Conservation (phyloP, 2,797 vertebrate genomes). For the Micropoecilia bifurca region DNA sequence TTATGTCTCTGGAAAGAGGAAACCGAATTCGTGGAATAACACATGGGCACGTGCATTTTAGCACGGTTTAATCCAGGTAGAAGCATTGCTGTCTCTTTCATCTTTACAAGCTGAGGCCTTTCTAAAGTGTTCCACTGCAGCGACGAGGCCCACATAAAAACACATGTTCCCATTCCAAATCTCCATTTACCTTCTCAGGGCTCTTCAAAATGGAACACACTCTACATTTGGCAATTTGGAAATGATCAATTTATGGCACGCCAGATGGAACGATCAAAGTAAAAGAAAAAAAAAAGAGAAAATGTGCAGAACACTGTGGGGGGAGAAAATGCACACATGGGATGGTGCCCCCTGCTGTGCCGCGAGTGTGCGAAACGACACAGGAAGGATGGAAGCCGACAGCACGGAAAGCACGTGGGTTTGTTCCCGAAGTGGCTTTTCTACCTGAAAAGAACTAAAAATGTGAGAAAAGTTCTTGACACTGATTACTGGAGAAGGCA, state of each 20-base stretch:
- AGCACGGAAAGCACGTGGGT: conserved; percentile 21
- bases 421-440: conserved; percentile 18
- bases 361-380: conserved; percentile 33
- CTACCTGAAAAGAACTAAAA: conserved; percentile 23
- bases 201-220: conserved; percentile 13
- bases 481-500: conserved; percentile 13
- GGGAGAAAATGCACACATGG: conserved; percentile 23
- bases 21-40: conserved; percentile 38
- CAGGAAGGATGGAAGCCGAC: conserved; percentile 29
- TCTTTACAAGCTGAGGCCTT: conserved; percentile 17
- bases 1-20: conserved; percentile 26
- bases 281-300: conserved; percentile 5
- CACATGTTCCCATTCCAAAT: conserved; percentile 18
- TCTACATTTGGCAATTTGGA: conserved; percentile 22
- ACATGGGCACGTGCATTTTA: conserved; percentile 15
- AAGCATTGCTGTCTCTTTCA: conserved; percentile 37
- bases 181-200: conserved; percentile 13
- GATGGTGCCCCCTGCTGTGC: conserved; percentile 48
- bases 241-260: conserved; percentile 41
- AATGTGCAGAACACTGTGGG: conserved; percentile 19
- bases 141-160: conserved; percentile 4
- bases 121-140: conserved; percentile 13
- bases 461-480: conserved; percentile 20
- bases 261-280: conserved; percentile 12
- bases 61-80: conserved; percentile 31